Percentiles rank a stretch among this genome's conserved stretches.
Conservation (phyloP, 2,888 invertebrate genomes). For the Capitulum mitella region DNA sequence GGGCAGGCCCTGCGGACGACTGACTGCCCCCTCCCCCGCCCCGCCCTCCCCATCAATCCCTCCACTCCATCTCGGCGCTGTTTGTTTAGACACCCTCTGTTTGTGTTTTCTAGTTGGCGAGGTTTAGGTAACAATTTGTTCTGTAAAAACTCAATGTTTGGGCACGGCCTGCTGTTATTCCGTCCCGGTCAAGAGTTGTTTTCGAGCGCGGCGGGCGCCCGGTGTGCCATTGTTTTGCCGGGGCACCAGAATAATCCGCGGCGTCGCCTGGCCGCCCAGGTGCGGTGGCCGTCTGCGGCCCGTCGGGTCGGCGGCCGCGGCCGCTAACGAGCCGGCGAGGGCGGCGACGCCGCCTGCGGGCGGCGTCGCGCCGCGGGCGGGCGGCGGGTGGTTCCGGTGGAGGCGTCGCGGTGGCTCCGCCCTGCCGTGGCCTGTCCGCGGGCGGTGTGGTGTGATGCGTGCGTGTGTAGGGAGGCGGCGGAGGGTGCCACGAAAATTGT, state of each 20-base stretch:
- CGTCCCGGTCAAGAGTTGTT: conserved; percentile 9
- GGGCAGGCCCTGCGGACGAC: background rate
- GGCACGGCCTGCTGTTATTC: background rate
- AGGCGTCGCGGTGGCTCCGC: no score
- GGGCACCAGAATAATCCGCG: background rate
- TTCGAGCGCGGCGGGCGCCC: background rate
- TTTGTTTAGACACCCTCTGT: conserved; percentile 20
- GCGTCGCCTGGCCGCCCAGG: background rate
- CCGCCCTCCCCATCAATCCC: background rate
- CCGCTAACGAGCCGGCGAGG: no score
- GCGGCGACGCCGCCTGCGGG: no score
- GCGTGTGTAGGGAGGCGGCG: no score
- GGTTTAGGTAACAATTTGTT: conserved; percentile 21
- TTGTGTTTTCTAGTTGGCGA: conserved; percentile 20
- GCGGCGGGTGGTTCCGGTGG: no score
- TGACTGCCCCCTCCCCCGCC: background rate
- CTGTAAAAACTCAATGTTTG: conserved; percentile 12
- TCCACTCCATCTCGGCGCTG: background rate
- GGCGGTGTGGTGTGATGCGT: no score
- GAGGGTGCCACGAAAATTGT: no score
- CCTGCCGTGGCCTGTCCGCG: no score
- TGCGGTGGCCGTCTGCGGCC: background rate
- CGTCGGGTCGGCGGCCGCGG: no score
- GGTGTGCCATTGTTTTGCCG: background rate
- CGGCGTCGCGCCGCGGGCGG: no score